phyloP scores from a whole-genome alignment of 2,888 invertebrate species.

The Amorpha juglandis region DNA sequence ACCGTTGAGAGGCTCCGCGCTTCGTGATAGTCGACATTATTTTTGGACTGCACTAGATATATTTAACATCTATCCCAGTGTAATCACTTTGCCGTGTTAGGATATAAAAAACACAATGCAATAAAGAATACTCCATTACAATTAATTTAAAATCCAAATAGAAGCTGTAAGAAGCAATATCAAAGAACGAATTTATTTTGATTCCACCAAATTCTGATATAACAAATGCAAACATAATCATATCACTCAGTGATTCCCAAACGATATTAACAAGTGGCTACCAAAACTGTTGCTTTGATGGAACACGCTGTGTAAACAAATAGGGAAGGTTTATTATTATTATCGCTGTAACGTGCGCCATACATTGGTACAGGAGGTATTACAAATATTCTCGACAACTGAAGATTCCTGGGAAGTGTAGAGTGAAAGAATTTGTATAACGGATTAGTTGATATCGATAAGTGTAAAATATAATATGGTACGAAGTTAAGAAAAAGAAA shows the following conservation, averaged over 20 bases:
- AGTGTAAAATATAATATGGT: neutral
- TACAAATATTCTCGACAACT: conserved; percentile 3
- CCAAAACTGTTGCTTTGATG: conserved; percentile 22
- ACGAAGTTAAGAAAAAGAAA: too few species aligned
- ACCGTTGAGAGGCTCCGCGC: too few species aligned
- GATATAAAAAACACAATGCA: too few species aligned
- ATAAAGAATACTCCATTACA: neutral
- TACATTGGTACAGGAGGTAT: conserved; percentile 28
- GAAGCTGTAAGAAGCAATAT: neutral
- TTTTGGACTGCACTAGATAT: too few species aligned
- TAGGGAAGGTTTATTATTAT: conserved; percentile 59
- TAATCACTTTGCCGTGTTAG: too few species aligned
- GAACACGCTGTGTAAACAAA: conserved; percentile 47
- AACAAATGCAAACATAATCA: neutral
- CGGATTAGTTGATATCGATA: neutral
- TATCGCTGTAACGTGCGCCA: conserved; percentile 36
- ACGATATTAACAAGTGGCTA: neutral
- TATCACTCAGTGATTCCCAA: neutral
- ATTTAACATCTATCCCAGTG: too few species aligned
- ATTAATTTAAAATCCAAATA: neutral
- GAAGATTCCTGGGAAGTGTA: conserved; percentile 2
- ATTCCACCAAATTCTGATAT: neutral
- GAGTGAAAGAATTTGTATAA: neutral
- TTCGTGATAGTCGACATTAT: too few species aligned
- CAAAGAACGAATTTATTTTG: neutral